Base-by-base conservation (phyloP, 2,888 invertebrate genomes). In the Galeruca laticollis region DNA sequence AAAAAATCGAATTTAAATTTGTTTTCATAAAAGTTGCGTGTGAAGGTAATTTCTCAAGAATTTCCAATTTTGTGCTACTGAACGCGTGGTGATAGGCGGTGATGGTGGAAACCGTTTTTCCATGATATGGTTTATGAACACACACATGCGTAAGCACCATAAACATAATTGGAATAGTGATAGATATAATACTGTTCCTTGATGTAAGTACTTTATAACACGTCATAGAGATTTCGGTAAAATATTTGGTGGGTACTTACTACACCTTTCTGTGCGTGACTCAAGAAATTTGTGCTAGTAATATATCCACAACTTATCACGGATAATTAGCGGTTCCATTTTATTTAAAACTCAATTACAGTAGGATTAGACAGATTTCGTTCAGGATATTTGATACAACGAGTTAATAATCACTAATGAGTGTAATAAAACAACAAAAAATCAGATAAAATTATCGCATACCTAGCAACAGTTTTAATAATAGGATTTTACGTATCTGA, bases 101-200 rank as follows among this genome's bases (percentile, higher is more conserved):
- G 77, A 77, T 71, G 73, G 73, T 70, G 71, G 69, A 69, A 75
- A 76, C 69, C 73, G 73, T 21, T 62, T 70, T 76, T 69, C 69
- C 63, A 68, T 71, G 69, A 74, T 72, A 75, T 72, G 71, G 63
- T 68, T 69, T 54, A 66, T 66, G 15, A 66, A 68, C 59, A 74
- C 76, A 74, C 76, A 76, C 73, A 73, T 76, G 76, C 76, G 74
- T 76, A 76, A 76, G 73, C 73, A 69, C 72, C 66, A 66, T 66
- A 66, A 66, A 51, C 59, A 49, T 66, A 66, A 66, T 66, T 66
- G 60, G 66, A 66, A 59, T 66, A 59, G 51, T 49, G 51, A 57
- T 57, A 35, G 35, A 15, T 33, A 57, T 57, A 57, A 57, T 54
- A n/a, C 31, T 31, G 57, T 49, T 57, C 31, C 59, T 59, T 59